A percentile compares a stretch with the other conserved stretches of the same genome.
These are phyloP conservation scores for Erebia ligea DNA, from an alignment of 2,888 invertebrate genomes.

Conservation along the genomic window DNA sequence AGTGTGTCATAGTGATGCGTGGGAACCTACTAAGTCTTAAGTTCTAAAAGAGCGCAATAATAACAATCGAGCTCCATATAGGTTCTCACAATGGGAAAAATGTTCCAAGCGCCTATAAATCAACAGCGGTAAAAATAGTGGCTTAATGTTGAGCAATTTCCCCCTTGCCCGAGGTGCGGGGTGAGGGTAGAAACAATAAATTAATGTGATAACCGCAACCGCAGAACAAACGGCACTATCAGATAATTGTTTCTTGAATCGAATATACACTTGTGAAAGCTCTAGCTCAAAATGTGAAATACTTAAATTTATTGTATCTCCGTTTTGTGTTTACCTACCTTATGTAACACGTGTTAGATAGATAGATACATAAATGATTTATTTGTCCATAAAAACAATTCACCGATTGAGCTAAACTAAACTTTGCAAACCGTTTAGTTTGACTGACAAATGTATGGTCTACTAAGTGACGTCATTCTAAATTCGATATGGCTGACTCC, in stretches of 20 bases:
- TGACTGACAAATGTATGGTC: no score
- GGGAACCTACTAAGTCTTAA: no score
- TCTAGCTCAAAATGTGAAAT: conserved; percentile 25
- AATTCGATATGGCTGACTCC: no score
- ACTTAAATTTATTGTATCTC: neutral
- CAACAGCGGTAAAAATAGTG: conserved; percentile 42
- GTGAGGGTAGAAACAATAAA: conserved; percentile 39
- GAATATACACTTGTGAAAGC: conserved; percentile 34
- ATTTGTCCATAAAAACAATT: no score
- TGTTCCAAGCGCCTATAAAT: conserved; percentile 38
- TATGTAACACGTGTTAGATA: no score
- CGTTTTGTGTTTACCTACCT: neutral
- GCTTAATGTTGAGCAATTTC: conserved; percentile 44
- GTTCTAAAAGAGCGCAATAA: no score
- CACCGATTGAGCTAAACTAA: no score
- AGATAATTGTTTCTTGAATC: conserved; percentile 54
- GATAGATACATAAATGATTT: no score
- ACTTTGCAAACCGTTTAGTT: no score
- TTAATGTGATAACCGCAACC: conserved; percentile 51
- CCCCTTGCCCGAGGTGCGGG: conserved; percentile 34
- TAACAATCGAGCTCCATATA: neutral
- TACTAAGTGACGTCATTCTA: no score
- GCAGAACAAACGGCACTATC: conserved; percentile 47
- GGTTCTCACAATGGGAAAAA: conserved; percentile 25
- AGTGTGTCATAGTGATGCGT: no score